Evolutionary conservation across 1,140 invertebrate species (phyloP), one percentile per base, ranked within the genome.

Genomic region (Zaprionus nigranus): DNA sequence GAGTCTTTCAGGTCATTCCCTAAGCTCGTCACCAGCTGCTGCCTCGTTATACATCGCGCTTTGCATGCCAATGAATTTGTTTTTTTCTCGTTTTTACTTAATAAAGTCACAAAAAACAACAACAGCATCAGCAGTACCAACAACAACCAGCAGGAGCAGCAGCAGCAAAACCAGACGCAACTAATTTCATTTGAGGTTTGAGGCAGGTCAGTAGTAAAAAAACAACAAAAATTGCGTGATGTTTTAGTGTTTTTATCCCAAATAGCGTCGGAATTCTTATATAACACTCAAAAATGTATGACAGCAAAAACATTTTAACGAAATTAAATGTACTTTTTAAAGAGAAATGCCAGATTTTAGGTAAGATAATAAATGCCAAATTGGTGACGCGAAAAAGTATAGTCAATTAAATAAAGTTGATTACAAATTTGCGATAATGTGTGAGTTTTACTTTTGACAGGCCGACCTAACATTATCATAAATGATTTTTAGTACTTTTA

Each of bases 41-140:
- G 22, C 59, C 24, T 38, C 74, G 51, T 75, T 76, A 76, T 67
- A 79, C 82, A 85, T 73, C 53, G 72, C 80, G 5, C 60, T 60
- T 60, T 66, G 83, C 85, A 88, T 90, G 78, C 54, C 78, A 84
- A 90, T 90, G 84, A 87, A 81, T 90, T 74, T 64, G 75, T 73
- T 78, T 46, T 81, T 84, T 86, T 51, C 20, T 22, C 20, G 9
- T 61, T 43, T 84, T 72, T 75, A 38, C 64, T 63, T 59, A 26
- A 63, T 75, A 63, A 69, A 74, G 80, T 75, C 75, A 59, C 43
- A 57, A 66, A 26, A 63, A n/a, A 67, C 24, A 59, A 38, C 22
- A 64, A 58, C n/a, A 57, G 6, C 5, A 66, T 30, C 20, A n/a
- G n/a, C n/a, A n/a, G 36, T 13, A 62, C 46, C 69, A 73, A 56